These are phyloP conservation scores for Euglossa dilemma DNA, from an alignment of 1,140 invertebrate genomes.

Conservation along the genomic window DNA sequence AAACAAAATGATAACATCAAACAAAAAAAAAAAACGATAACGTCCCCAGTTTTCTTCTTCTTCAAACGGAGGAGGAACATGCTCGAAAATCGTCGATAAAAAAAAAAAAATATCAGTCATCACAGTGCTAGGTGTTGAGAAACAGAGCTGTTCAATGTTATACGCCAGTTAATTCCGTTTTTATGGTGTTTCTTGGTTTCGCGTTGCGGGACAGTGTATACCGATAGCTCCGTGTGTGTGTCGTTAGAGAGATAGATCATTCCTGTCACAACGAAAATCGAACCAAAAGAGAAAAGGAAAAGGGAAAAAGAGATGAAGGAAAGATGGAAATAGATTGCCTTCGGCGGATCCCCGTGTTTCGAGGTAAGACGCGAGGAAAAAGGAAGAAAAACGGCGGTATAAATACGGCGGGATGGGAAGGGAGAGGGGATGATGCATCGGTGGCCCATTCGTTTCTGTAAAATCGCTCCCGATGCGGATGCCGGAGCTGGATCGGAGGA, in stretches of 20 bases:
- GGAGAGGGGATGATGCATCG: constrained; percentile 21
- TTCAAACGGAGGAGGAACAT: not conserved
- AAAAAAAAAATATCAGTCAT: not conserved
- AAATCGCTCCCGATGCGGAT: constrained; percentile 28
- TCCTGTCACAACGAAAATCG: constrained; percentile 59
- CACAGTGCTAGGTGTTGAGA: constrained; percentile 14
- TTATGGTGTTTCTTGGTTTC: constrained; percentile 18
- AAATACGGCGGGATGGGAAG: not conserved
- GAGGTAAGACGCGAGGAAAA: constrained; percentile 23
- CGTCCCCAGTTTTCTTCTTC: constrained; percentile 19
- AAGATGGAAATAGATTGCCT: constrained; percentile 15
- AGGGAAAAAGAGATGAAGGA: not conserved
- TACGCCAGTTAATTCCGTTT: constrained; percentile 17
- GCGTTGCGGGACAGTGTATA: constrained; percentile 13
- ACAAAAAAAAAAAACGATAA: constrained; percentile 2
- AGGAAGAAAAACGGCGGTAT: not conserved
- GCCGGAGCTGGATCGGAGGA: constrained; percentile 46
- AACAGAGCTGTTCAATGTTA: constrained; percentile 16
- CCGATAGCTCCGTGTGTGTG: constrained; percentile 12
- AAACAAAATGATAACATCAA: not conserved
- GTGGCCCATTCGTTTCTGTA: constrained; percentile 29
- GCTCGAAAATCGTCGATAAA: not conserved
- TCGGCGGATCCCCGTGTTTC: constrained; percentile 46
- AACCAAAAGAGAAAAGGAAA: not conserved
- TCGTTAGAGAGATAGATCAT: constrained; percentile 34